These are phyloP conservation scores for Lepus oiostolus DNA, from an alignment of 2,797 vertebrate species.

Conservation along the genomic window DNA sequence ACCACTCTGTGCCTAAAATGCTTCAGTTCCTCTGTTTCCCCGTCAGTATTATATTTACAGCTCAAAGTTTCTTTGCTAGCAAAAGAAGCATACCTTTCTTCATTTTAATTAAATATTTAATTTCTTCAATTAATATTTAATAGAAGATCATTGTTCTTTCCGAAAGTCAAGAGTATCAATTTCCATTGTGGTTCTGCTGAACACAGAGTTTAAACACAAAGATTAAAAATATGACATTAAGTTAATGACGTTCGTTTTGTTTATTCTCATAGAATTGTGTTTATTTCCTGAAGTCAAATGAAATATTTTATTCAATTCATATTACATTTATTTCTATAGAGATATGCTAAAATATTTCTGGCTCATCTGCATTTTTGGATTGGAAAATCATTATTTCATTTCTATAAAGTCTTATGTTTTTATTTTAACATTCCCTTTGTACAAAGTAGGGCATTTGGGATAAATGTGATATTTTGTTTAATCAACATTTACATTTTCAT, in stretches of 20 bases:
- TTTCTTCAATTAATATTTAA: not conserved
- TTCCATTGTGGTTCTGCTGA: not conserved
- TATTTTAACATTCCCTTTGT: not conserved
- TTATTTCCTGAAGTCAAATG: slow-evolving; percentile 3
- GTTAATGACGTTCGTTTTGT: not conserved
- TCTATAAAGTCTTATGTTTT: slow-evolving; percentile 1
- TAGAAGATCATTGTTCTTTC: not conserved
- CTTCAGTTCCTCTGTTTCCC: not conserved
- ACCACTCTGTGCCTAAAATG: not conserved
- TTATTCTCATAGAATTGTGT: slow-evolving; percentile 10
- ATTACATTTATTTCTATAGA: not conserved
- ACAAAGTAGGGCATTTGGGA: not conserved
- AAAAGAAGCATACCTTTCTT: not conserved
- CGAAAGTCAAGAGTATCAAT: not conserved
- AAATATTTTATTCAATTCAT: not conserved
- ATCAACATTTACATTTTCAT: slow-evolving; percentile 16
- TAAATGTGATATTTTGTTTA: slow-evolving; percentile 13
- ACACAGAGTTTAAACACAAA: not conserved
- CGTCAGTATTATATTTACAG: not conserved
- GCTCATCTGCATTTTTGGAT: not conserved
- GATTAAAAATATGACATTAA: not conserved
- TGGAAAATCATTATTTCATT: slow-evolving; percentile 10
- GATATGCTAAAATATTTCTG: not conserved
- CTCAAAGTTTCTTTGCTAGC: not conserved
- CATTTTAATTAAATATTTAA: slow-evolving; percentile 11